Base-by-base conservation (phyloP, 2,888 invertebrate genomes). In the Meta bourneti region DNA sequence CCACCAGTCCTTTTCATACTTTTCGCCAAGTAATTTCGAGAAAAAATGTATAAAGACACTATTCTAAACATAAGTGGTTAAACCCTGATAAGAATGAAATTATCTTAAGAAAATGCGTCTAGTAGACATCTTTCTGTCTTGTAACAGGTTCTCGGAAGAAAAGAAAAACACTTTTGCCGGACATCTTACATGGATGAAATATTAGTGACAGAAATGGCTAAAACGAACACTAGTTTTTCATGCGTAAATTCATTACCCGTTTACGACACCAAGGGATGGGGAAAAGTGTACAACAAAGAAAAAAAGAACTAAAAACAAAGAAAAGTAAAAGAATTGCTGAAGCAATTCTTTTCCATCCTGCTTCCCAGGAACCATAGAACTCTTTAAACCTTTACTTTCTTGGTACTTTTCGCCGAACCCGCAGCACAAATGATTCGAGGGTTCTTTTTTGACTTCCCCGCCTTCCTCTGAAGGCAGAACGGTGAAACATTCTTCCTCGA, bases 201-300 rank as follows among this genome's bases (percentile, higher is more conserved):
- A 77, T 77, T 77, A 77, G 77, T 77, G 77, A 77, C 51, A 9
- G 16, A 77, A 51, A n/a, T 77, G 77, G 52, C 77, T 77, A 77
- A 52, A 77, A 34, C 34, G 34, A 34, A 34, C 4, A 34, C 34
- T 34, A 34, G 34, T 34, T 34, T 34, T 34, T 34, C 34, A 34
- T 34, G 34, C 34, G 1, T 34, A 34, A 34, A 34, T 34, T 34
- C 34, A 34, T 34, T 34, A 77, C 77, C 52, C 77, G 77, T 77
- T 77, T 34, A 34, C 34, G 34, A 34, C 34, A 34, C 34, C 34
- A 34, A 34, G 34, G 34, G 34, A 34, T 2, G 1, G 34, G 34
- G 34, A 4, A 34, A 34, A 34, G 34, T 34, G 34, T 34, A 34
- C 34, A 34, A 34, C 34, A 34, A 4, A 34, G 34, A 34, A 34